phyloP scores from a whole-genome alignment of 2,797 vertebrate species.

The Furcifer pardalis region DNA sequence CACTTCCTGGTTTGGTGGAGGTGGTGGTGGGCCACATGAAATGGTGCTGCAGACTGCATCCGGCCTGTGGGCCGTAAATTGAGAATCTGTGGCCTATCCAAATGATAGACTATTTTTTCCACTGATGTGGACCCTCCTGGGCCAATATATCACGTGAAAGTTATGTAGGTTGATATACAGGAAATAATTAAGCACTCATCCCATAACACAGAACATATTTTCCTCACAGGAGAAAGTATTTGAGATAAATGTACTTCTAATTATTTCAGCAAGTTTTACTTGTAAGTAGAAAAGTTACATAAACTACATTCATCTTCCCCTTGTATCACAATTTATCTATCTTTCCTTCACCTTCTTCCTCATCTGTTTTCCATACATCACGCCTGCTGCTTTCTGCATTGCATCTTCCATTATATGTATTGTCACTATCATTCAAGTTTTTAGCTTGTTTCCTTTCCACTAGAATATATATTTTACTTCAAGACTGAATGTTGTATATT shows the following conservation, averaged over 20 bases:
- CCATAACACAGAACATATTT: not conserved
- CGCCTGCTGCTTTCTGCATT: not conserved
- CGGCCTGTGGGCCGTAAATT: no score
- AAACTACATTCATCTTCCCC: constrained; percentile 8
- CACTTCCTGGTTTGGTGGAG: no score
- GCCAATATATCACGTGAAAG: not conserved
- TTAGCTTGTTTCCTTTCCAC: constrained; percentile 30
- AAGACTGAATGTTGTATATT: constrained; percentile 19
- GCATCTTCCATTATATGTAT: constrained; percentile 1
- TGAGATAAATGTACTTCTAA: not conserved
- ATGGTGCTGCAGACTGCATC: no score
- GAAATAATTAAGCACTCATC: not conserved
- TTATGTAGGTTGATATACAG: not conserved
- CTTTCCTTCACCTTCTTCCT: constrained; percentile 17
- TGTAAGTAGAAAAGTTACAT: constrained; percentile 1
- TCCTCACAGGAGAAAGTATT: not conserved
- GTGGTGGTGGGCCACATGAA: no score
- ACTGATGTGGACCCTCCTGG: not conserved
- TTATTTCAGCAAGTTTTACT: constrained; percentile 1
- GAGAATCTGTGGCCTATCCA: no score
- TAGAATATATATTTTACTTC: constrained; percentile 21
- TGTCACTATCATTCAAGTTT: constrained; percentile 18
- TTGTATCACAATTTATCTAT: constrained; percentile 21
- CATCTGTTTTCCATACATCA: constrained; percentile 31
- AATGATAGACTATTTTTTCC: not conserved